phyloP scores from a whole-genome alignment of 2,888 invertebrate genomes.

The Xestia rhomboidea region DNA sequence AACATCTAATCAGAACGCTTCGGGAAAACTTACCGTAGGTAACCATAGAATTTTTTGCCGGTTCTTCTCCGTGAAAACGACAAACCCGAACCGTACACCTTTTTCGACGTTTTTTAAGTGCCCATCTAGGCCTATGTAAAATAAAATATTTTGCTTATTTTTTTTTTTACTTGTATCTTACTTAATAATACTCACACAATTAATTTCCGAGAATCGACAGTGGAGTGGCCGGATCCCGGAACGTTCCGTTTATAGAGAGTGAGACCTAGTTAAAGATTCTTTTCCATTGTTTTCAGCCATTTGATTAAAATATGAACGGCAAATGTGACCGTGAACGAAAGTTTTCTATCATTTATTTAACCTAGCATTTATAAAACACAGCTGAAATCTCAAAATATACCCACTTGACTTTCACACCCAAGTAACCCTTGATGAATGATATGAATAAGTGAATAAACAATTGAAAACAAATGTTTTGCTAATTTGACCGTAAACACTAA shows the following conservation, averaged over 20 bases:
- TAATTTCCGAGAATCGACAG: not conserved
- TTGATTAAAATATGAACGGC: not conserved
- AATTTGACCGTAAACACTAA: constrained; percentile 23
- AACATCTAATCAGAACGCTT: not conserved
- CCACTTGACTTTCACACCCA: not conserved
- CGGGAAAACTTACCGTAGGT: too few relatives aligned
- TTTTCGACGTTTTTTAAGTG: too few relatives aligned
- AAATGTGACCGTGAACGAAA: not conserved
- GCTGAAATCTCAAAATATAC: not conserved
- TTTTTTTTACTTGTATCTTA: constrained; percentile 5
- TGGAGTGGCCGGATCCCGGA: not conserved
- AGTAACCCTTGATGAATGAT: not conserved
- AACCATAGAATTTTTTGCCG: too few relatives aligned
- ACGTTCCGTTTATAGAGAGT: not conserved
- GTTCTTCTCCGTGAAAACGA: too few relatives aligned
- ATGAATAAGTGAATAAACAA: not conserved
- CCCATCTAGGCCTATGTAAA: too few relatives aligned
- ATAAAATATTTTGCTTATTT: too few relatives aligned
- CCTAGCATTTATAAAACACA: not conserved
- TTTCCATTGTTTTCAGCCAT: not conserved
- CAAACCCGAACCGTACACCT: too few relatives aligned
- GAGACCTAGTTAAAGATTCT: not conserved
- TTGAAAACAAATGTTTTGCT: constrained; percentile 41
- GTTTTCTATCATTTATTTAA: not conserved
- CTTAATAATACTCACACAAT: not conserved